Evolutionary conservation across 2,113 vertebrate species (phyloP), one percentile per base, ranked within the genome.

Genomic region (Perca schrenkii): DNA sequence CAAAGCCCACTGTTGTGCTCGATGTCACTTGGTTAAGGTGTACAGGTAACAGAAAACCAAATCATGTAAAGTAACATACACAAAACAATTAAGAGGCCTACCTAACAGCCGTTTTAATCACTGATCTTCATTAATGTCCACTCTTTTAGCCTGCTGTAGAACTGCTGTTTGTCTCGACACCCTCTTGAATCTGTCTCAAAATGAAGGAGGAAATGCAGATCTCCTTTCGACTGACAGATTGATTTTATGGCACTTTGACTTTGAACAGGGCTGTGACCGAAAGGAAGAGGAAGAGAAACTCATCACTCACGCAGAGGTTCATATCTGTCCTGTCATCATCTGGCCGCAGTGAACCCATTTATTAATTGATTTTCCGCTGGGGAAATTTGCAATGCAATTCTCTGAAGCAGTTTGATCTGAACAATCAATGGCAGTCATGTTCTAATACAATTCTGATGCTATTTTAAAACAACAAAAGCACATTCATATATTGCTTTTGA

Each of bases 211-310:
- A 89, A 70, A 54, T 49, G 16, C 66, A 1, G 22, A 28, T 19
- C 47, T 52, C 10, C 36, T 78, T 78, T 54, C 43, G n/a, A 52
- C 56, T 43, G 76, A 52, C 56, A 40, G 0, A 81, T 16, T 34
- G n/a, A 64, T 40, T 95, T 95, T 95, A 95, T 95, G 87, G 80
- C 58, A 57, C 85, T 90, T 93, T 85, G 93, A 95, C 94, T 95
- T 95, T 94, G 94, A 80, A 91, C 94, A 4, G 2, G 13, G 13
- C 49, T 53, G 50, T 46, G 22, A 36, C 14, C 21, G 10, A 57
- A 43, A 82, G 64, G 43, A 83, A 79, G 74, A 74, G 71, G 77
- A 74, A 57, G 56, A 56, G 21, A 77, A 83, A 73, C 21, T 1
- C 34, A 54, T 49, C 3, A 4, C 46, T 60, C 19, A 74, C 11